A percentile compares a stretch with the other conserved stretches of the same genome.
These are phyloP conservation scores for Aegithalos caudatus DNA, from an alignment of 2,113 vertebrate genomes.

Conservation along the genomic window DNA sequence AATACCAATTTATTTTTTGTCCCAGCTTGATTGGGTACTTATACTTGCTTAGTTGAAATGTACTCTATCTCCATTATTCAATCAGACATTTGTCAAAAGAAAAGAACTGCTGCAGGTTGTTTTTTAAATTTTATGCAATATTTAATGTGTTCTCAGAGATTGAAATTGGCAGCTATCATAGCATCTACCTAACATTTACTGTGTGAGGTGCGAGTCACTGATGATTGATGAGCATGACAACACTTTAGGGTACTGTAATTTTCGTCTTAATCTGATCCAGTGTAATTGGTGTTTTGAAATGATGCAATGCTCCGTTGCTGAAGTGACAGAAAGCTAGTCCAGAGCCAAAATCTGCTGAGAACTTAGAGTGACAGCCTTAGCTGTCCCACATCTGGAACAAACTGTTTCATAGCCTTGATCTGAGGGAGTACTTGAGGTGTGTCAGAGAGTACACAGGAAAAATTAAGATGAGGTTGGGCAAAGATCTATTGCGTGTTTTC, in stretches of 20 bases:
- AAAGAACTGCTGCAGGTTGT: neutral
- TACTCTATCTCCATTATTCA: neutral
- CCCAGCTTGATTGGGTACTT: neutral
- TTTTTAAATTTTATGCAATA: neutral
- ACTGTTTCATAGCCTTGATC: neutral
- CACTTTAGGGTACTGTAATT: neutral
- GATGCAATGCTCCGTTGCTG: accelerated
- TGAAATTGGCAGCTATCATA: neutral
- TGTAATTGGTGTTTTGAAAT: neutral
- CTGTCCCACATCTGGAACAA: neutral
- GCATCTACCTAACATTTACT: neutral
- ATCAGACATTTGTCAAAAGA: neutral
- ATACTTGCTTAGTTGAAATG: neutral
- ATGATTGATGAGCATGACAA: neutral
- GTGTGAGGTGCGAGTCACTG: neutral
- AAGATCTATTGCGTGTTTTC: neutral
- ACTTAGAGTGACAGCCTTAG: neutral
- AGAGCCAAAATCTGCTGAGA: neutral
- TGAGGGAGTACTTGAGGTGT: neutral
- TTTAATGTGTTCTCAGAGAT: neutral
- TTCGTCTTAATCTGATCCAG: neutral
- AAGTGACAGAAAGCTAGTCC: neutral
- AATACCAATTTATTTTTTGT: neutral
- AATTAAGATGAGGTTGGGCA: neutral
- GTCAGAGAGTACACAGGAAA: neutral